Evolutionary conservation across 2,113 vertebrate species (phyloP), one percentile per base, ranked within the genome.

Genomic region (Jacana jacana): DNA sequence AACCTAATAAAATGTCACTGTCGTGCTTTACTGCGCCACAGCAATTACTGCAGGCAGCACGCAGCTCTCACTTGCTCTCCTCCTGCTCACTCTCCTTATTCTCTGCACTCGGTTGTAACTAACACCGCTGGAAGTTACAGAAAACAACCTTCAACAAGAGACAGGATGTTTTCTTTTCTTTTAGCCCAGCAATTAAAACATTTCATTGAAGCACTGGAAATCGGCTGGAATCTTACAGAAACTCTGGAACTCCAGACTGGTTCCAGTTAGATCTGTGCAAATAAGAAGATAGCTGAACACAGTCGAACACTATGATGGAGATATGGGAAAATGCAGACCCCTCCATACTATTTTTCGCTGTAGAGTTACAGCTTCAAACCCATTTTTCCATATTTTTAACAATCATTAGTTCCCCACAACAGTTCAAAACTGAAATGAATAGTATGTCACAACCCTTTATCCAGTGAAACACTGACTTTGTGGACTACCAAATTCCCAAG

Each of bases 391-490:
- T 22, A 15, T 13, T 61, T 91, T 89, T 51, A 89, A 33, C 25
- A 30, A 61, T 40, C 23, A 14, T 15, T 37, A 30, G 40, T 57
- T 46, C 5, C 12, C 13, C 51, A 63, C 20, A 57, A 40, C n/a
- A 24, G 11, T 17, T 14, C 27, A 61, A 85, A 70, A 3, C 14
- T 61, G 58, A 61, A 77, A 66, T 35, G n/a, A 57, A 69, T 78
- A 69, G 6, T 17, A 33, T 4, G 1, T 33, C n/a, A 70, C 19
- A 48, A 1, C 11, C 27, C 17, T 35, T 19, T 13, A 0, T 5
- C 46, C 63, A 31, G 22, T 54, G 40, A 66, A 31, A 70, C 18
- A 2, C 23, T 66, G 63, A 8, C 12, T 91, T 88, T 90, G 64
- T 49, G 16, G 64, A 51, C 84, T 68, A 71, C 17, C 30, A 37